These are phyloP conservation scores for Pachyseris speciosa DNA, from an alignment of 64 coral and sea anemone genomes.

Conservation along the genomic window DNA sequence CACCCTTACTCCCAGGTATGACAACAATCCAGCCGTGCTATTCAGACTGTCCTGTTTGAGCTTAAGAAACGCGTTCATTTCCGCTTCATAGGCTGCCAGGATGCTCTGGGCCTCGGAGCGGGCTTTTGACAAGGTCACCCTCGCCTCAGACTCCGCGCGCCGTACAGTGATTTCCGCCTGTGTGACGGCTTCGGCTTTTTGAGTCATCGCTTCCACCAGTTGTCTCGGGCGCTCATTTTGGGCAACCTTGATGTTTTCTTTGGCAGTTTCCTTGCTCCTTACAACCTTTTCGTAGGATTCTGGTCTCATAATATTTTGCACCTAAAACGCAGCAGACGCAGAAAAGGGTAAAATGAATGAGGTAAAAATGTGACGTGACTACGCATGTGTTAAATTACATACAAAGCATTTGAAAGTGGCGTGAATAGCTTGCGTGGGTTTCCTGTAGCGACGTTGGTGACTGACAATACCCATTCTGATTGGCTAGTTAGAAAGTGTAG, in stretches of 20 bases:
- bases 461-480: no score
- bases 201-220: slow-evolving; percentile 52
- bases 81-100: slow-evolving; percentile 63
- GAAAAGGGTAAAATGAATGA: no score
- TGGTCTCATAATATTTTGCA: slow-evolving; percentile 69
- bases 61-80: slow-evolving; percentile 61
- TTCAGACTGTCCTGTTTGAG: slow-evolving; percentile 44
- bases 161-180: slow-evolving; percentile 52
- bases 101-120: slow-evolving; percentile 55
- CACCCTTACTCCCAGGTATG: slow-evolving; percentile 64
- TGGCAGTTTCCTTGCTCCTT: slow-evolving; percentile 63
- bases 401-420: no score
- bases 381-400: no score
- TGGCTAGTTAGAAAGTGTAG: no score
- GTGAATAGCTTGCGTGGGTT: no score
- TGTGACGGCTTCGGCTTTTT: slow-evolving; percentile 64
- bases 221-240: slow-evolving; percentile 70
- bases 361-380: background rate
- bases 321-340: background rate
- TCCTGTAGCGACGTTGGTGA: no score
- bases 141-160: slow-evolving; percentile 63
- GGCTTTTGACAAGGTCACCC: slow-evolving; percentile 50
- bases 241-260: slow-evolving; percentile 86
- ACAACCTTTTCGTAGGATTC: slow-evolving; percentile 69
- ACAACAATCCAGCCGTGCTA: slow-evolving; percentile 65